Percentiles rank a stretch among this genome's conserved stretches.
Evolutionary conservation across 2,113 vertebrate genomes (phyloP).

Genomic region (Petroica traversi): DNA sequence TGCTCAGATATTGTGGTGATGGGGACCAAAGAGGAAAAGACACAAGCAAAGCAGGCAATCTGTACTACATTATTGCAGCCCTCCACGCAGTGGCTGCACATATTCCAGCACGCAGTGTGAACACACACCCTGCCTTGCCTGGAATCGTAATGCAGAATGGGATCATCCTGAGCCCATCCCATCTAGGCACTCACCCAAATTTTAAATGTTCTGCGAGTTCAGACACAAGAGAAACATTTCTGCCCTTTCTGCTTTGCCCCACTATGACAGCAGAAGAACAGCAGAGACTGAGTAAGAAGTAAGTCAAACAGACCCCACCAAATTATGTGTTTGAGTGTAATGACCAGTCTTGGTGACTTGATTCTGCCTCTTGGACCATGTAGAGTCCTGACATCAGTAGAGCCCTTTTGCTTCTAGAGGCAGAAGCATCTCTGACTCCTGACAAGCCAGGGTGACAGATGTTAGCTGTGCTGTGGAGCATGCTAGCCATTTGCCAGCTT

Average conservation of each 20-base stretch:
- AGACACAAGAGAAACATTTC: slow-evolving; percentile 26
- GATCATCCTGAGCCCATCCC: slow-evolving; percentile 37
- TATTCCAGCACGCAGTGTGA: rapidly evolving
- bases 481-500: background rate
- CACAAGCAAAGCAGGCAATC: background rate
- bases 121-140: background rate
- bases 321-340: background rate
- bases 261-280: background rate
- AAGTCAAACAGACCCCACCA: background rate
- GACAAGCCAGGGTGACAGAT: background rate
- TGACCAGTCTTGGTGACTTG: background rate
- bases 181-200: slow-evolving; percentile 12
- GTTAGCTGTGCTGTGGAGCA: background rate
- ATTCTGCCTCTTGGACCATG: background rate
- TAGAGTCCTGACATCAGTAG: background rate
- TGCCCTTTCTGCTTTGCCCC: slow-evolving; percentile 18
- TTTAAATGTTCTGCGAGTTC: slow-evolving; percentile 1
- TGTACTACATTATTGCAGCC: background rate
- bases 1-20: background rate
- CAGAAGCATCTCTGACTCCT: background rate
- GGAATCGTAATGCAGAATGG: background rate
- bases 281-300: background rate
- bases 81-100: background rate
- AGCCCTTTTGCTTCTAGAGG: background rate
- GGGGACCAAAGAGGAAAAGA: background rate